These are phyloP conservation scores for Aproaerema taeniolella DNA, from an alignment of 2,888 invertebrate genomes.

Conservation along the genomic window DNA sequence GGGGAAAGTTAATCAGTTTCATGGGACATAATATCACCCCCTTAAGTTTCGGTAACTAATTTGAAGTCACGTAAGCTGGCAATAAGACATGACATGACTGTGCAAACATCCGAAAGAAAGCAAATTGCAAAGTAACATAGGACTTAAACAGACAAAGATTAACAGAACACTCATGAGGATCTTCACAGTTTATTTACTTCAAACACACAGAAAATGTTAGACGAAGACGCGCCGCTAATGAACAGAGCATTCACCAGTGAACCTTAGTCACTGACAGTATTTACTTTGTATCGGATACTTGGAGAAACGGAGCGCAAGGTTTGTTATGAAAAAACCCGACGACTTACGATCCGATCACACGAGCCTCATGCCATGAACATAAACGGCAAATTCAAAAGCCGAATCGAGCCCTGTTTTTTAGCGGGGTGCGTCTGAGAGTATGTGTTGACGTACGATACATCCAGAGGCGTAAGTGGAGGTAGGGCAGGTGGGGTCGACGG, in stretches of 20 bases:
- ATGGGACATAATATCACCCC: too few relatives aligned
- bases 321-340: slow-evolving; percentile 6
- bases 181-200: too few relatives aligned
- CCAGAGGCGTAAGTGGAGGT: slow-evolving; percentile 78
- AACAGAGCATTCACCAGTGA: slow-evolving; percentile 17
- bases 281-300: too few relatives aligned
- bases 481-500: slow-evolving; percentile 76
- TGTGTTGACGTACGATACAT: slow-evolving; percentile 74
- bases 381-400: slow-evolving; percentile 13
- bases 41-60: too few relatives aligned
- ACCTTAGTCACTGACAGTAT: too few relatives aligned
- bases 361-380: slow-evolving; percentile 14
- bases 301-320: neutral
- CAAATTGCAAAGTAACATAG: too few relatives aligned
- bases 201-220: slow-evolving; percentile 11
- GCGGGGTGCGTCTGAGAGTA: slow-evolving; percentile 36
- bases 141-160: too few relatives aligned
- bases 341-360: slow-evolving; percentile 16
- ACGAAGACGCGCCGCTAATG: slow-evolving; percentile 17
- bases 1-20: too few relatives aligned
- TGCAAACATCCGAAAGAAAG: too few relatives aligned
- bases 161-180: too few relatives aligned
- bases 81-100: too few relatives aligned
- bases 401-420: slow-evolving; percentile 42
- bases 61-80: too few relatives aligned